Base-by-base conservation (phyloP, 2,888 invertebrate genomes). In the Sminthurides aquaticus region DNA sequence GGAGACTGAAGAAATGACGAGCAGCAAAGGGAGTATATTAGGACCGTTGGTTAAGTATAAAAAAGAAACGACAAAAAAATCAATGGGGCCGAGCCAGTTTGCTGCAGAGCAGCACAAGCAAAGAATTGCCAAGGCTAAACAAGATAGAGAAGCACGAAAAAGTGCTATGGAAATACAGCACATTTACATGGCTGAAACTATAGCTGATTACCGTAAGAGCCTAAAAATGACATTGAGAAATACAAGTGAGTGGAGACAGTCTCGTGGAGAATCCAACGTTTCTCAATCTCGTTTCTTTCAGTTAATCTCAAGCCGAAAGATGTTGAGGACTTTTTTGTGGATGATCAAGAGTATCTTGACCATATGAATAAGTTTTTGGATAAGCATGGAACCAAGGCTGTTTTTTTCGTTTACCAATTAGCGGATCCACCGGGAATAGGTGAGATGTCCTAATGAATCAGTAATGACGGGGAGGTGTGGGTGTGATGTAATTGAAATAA, bases 241-340 rank as follows among this genome's bases (percentile, higher is more conserved):
- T 34, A 11, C 5, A 34, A 34, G 43, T 34, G 5, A 15, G 43
- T 34, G 8, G 15, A 34, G 8, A 5, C 43, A 34, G 5, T 34
- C 15, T 34, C n/a, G n/a, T n/a, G n/a, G n/a, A n/a, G n/a, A n/a
- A 34, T 15, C 43, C 15, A 11, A 11, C 43, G 43, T 11, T 34
- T 34, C 5, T 15, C 5, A 34, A 15, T 5, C 5, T 11, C 43
- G 15, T 34, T 5, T 34, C 15, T 57, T 57, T 3, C n/a, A 63
- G 63, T 69, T 15, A 67, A 71, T 74, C 79, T 81, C 62, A 78
- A 83, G n/a, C 71, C 79, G 15, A 82, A 82, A 27, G 82, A 82
- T 70, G 80, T 88, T 1, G 80, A 87, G 78, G 88, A 89, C 65
- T 89, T 88, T 59, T 81, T 88, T 3, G 82, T 84, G 62, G 91